Conservation (phyloP, 1,140 invertebrate genomes). For the Brachionus koreanus region DNA sequence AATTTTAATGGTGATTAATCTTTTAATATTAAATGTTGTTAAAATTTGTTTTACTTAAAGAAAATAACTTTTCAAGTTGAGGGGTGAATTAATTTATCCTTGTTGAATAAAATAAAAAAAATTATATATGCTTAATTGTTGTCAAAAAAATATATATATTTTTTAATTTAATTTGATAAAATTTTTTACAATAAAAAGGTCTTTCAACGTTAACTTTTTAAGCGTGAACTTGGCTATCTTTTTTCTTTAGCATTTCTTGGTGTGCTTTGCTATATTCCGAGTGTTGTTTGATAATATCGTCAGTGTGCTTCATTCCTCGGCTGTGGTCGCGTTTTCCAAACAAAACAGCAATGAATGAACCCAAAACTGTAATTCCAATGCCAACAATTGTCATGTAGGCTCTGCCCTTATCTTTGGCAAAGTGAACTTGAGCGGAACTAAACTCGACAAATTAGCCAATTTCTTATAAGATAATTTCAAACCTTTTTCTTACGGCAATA, state of each 20-base stretch:
- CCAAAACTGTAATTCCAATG: slow-evolving; percentile 16
- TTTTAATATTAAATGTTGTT: too few species aligned
- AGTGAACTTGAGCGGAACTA: slow-evolving; percentile 13
- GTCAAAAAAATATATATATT: too few species aligned
- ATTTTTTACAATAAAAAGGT: too few species aligned
- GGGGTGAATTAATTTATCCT: too few species aligned
- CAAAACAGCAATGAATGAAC: not conserved
- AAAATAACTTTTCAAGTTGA: too few species aligned
- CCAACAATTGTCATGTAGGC: not conserved
- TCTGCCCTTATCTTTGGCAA: slow-evolving; percentile 42
- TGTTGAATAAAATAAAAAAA: too few species aligned
- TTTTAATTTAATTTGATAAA: too few species aligned
- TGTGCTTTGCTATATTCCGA: slow-evolving; percentile 26
- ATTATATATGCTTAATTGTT: too few species aligned
- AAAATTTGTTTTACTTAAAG: too few species aligned
- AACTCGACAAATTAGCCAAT: not conserved
- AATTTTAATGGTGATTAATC: too few species aligned
- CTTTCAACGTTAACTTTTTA: not conserved
- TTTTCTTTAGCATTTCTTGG: slow-evolving; percentile 37
- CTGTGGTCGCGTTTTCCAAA: not conserved
- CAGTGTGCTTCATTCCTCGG: not conserved
- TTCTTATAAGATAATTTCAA: not conserved
- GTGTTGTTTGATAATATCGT: slow-evolving; percentile 39
- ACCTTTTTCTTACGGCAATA: not conserved
- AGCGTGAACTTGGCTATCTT: not conserved